phyloP scores from a whole-genome alignment of 2,113 vertebrate species.

The Fulica atra region DNA sequence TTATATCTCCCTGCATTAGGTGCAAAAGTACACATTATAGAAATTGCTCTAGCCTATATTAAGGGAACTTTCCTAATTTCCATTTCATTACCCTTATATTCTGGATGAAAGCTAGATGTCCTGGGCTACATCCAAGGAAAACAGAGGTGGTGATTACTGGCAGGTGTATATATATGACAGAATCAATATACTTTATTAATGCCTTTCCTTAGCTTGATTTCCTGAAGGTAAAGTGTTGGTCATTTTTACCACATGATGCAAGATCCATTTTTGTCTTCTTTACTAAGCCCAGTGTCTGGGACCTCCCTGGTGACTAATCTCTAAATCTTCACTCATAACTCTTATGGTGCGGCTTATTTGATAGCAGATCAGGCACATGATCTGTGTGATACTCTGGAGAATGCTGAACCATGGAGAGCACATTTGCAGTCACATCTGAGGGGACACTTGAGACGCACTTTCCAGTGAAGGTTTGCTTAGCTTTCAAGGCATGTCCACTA shows the following conservation, averaged over 20 bases:
- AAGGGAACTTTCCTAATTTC: constrained; percentile 20
- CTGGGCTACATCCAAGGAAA: not conserved
- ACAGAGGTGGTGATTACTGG: not conserved
- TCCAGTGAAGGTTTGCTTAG: not conserved
- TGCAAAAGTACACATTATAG: not conserved
- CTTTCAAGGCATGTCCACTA: not conserved
- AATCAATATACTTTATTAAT: not conserved
- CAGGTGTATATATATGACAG: not conserved
- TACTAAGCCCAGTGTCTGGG: not conserved
- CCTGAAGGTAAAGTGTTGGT: not conserved
- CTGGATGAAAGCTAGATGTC: not conserved
- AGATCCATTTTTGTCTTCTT: not conserved
- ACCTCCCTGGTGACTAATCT: not conserved
- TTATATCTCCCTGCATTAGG: not conserved
- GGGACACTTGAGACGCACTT: not conserved
- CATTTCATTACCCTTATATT: not conserved
- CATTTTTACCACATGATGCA: constrained; percentile 13
- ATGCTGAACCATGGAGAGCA: not conserved
- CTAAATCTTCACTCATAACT: not conserved
- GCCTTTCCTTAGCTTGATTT: not conserved
- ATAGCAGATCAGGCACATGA: not conserved
- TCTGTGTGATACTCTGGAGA: not conserved
- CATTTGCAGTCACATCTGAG: not conserved
- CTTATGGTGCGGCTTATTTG: not conserved
- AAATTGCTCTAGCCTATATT: constrained; percentile 20